Percentiles rank a stretch among this genome's conserved stretches.
Evolutionary conservation across 2,888 invertebrate species (phyloP).

Genomic region (Chromoteleia sp.): DNA sequence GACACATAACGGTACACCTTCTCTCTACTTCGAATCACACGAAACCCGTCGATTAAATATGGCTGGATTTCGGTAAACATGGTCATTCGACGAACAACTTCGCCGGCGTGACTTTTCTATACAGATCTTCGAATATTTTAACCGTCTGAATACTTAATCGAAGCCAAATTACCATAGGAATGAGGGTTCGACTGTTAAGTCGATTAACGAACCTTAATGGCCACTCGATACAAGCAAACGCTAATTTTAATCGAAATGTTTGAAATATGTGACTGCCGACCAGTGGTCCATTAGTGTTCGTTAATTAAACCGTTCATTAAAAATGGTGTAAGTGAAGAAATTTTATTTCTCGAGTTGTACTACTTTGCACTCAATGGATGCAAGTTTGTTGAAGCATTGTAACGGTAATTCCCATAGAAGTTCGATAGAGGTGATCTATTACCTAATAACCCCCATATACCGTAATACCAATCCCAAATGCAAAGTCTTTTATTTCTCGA

Average conservation of each 20-base stretch:
- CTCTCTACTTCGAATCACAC: slow-evolving; percentile 31
- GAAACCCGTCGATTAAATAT: slow-evolving; percentile 25
- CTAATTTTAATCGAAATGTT: not conserved
- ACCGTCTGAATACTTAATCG: not conserved
- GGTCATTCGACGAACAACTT: slow-evolving; percentile 13
- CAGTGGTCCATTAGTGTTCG: no score
- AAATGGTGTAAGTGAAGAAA: no score
- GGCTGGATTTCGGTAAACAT: slow-evolving; percentile 23
- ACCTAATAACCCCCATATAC: no score
- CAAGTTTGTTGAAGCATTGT: no score
- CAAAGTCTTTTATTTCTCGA: no score
- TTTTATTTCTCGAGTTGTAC: no score
- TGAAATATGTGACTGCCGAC: no score
- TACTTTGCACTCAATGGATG: no score
- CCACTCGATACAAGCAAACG: not conserved
- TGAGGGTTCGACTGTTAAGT: not conserved
- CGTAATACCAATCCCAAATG: no score
- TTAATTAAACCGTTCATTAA: no score
- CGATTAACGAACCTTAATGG: slow-evolving; percentile 9
- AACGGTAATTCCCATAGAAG: no score
- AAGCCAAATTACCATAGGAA: slow-evolving; percentile 12
- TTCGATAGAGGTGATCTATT: no score
- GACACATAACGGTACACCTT: slow-evolving; percentile 62
- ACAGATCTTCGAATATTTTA: slow-evolving; percentile 4
- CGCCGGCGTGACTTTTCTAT: not conserved